A percentile compares a stretch with the other conserved stretches of the same genome.
Evolutionary conservation across 1,140 invertebrate genomes (phyloP).

Genomic region (Diabrotica undecimpunctata): DNA sequence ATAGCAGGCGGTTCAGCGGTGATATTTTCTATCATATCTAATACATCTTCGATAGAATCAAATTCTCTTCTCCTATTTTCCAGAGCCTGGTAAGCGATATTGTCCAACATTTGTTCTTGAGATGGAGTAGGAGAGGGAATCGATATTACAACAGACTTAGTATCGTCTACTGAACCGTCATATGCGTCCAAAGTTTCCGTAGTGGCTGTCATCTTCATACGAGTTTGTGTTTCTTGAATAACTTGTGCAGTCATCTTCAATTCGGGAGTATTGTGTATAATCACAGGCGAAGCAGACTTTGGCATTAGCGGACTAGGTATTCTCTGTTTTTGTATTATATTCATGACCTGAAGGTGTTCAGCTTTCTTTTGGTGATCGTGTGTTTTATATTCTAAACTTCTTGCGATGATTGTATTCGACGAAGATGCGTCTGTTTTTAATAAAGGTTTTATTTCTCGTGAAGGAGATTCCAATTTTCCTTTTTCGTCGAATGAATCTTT

Average conservation of each 20-base stretch:
- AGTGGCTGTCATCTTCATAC: slow-evolving; percentile 34
- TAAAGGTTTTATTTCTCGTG: slow-evolving; percentile 17
- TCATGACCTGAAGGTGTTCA: slow-evolving; percentile 16
- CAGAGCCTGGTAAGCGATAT: slow-evolving; percentile 56
- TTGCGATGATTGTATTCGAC: neutral
- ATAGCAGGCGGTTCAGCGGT: slow-evolving; percentile 47
- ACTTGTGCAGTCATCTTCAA: slow-evolving; percentile 46
- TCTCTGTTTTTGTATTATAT: slow-evolving; percentile 26
- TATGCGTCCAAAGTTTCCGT: slow-evolving; percentile 34
- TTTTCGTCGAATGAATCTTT: slow-evolving; percentile 42
- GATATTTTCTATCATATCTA: slow-evolving; percentile 66
- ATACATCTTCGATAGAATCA: slow-evolving; percentile 64
- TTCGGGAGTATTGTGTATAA: slow-evolving; percentile 40
- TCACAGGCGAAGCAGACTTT: slow-evolving; percentile 38
- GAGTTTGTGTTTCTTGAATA: slow-evolving; percentile 35
- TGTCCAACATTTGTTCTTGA: slow-evolving; percentile 58
- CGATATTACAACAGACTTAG: slow-evolving; percentile 58
- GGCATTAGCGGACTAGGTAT: slow-evolving; percentile 31
- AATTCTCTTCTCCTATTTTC: slow-evolving; percentile 53
- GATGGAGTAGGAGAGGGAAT: slow-evolving; percentile 59
- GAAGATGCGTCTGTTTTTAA: slow-evolving; percentile 12
- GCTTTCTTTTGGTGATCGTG: slow-evolving; percentile 11
- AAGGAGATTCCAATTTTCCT: slow-evolving; percentile 30
- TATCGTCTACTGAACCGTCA: slow-evolving; percentile 49
- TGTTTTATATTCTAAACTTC: slow-evolving; percentile 6